Conservation (phyloP, 2,888 invertebrate genomes). For the Margaritifera margaritifera region DNA sequence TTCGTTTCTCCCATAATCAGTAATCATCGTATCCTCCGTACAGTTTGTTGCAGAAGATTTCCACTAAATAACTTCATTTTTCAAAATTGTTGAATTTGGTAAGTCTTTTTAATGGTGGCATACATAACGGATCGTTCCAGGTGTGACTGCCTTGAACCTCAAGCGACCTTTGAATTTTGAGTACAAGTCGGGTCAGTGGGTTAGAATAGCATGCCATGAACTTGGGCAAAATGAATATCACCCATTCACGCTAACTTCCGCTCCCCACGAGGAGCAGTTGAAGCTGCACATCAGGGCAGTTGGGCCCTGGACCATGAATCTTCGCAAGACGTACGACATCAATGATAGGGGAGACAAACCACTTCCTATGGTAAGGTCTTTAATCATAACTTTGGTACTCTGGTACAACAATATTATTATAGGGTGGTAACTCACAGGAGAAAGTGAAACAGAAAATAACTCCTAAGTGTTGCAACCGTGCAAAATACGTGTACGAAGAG, state of each 20-base stretch:
- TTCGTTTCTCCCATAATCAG: no score
- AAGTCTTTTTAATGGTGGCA: no score
- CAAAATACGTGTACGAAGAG: no score
- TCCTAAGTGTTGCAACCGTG: no score
- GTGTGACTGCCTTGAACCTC: slow-evolving; percentile 77
- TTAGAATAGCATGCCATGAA: slow-evolving; percentile 77
- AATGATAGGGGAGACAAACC: slow-evolving; percentile 33
- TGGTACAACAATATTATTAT: no score
- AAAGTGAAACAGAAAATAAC: no score
- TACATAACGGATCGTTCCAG: slow-evolving; percentile 65
- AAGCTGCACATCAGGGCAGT: slow-evolving; percentile 78
- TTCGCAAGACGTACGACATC: slow-evolving; percentile 72
- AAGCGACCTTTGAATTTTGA: slow-evolving; percentile 77
- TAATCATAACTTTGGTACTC: not conserved
- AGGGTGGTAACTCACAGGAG: no score
- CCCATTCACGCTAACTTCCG: slow-evolving; percentile 79
- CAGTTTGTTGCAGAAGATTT: no score
- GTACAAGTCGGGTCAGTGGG: slow-evolving; percentile 80
- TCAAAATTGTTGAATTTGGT: no score
- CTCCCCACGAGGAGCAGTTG: slow-evolving; percentile 77
- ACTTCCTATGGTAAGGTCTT: slow-evolving; percentile 33
- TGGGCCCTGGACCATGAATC: slow-evolving; percentile 79
- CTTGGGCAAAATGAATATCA: slow-evolving; percentile 78
- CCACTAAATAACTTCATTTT: no score
- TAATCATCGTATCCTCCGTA: no score